Evolutionary conservation across 2,797 vertebrate genomes (phyloP), one percentile per base, ranked within the genome.

Genomic region (Sebastes steindachneri): DNA sequence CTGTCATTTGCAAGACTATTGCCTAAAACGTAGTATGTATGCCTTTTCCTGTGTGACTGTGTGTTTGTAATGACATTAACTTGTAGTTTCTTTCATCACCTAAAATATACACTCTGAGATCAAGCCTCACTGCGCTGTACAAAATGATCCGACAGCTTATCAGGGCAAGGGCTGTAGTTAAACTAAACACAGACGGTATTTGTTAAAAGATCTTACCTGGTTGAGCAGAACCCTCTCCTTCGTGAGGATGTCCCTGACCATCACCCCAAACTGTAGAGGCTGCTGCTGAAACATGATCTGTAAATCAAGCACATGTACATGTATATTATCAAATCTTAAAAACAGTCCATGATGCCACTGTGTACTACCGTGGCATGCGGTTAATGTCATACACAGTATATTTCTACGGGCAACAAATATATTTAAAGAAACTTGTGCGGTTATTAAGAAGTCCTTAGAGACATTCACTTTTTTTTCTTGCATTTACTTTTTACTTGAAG

Each of bases 221-320:
- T 84, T 74, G 63, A 99, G 95, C 0, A 97, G 90, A 0, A 60
- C 89, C 76, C 95, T 97, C 88, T 99, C 98, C 19, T 95, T 95
- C 84, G 96, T 96, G 83, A 99, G 96, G 79, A 98, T 87, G 10
- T 96, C 94, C 77, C 94, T 96, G 80, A 99, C 89, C 45, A 94
- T 84, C 4, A 95, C 92, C 70, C 95, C 97, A 85, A 98, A 94
- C 31, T 94, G 89, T 78, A 99, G 82, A 0, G 98, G 96, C 73
- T 96, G 96, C 70, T 79, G 85, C 53, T 92, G 94, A 87, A 95
- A 97, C 5, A 91, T 60, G 10, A 2, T 90, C 98, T 99, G 91
- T 2, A 92, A 93, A 73, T 77, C 10, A 90, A 77, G 68, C 23
- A 37, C 51, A 41, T 5, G 7, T 51, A 17, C 15, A 45, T 19